Evolutionary conservation across 2,888 invertebrate genomes (phyloP).

Genomic region (Falcaria lacertinaria): DNA sequence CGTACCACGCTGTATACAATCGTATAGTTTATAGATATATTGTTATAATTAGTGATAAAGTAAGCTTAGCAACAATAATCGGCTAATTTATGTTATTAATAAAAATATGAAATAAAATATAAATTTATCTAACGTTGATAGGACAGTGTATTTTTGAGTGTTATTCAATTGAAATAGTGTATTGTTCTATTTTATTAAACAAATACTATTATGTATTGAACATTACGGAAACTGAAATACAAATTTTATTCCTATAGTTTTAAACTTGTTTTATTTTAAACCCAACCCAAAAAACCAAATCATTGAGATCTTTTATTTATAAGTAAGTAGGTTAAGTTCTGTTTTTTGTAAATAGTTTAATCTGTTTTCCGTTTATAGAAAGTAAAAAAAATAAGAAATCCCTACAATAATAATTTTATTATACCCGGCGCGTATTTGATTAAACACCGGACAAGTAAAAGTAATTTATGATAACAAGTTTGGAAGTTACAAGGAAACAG

Average conservation of each 20-base stretch:
- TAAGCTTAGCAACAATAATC: constrained; percentile 29
- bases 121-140: constrained; percentile 62
- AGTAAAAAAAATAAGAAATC: too few relatives aligned
- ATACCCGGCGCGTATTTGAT: too few relatives aligned
- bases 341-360: too few relatives aligned
- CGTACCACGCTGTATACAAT: constrained; percentile 46
- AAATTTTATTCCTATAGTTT: constrained; percentile 75
- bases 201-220: constrained; percentile 70
- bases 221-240: constrained; percentile 66
- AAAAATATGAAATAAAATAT: constrained; percentile 30
- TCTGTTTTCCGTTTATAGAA: too few relatives aligned
- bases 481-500: too few relatives aligned
- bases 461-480: too few relatives aligned
- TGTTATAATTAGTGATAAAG: constrained; percentile 25
- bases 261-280: constrained; percentile 47
- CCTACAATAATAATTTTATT: too few relatives aligned
- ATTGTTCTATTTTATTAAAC: constrained; percentile 76
- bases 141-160: constrained; percentile 74
- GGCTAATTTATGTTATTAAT: constrained; percentile 35
- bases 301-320: too few relatives aligned
- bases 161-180: constrained; percentile 63
- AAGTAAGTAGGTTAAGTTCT: too few relatives aligned
- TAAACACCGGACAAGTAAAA: too few relatives aligned
- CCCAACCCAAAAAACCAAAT: background rate
- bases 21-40: constrained; percentile 15